These are phyloP conservation scores for Falco concolor DNA, from an alignment of 2,797 vertebrate genomes.

Conservation along the genomic window DNA sequence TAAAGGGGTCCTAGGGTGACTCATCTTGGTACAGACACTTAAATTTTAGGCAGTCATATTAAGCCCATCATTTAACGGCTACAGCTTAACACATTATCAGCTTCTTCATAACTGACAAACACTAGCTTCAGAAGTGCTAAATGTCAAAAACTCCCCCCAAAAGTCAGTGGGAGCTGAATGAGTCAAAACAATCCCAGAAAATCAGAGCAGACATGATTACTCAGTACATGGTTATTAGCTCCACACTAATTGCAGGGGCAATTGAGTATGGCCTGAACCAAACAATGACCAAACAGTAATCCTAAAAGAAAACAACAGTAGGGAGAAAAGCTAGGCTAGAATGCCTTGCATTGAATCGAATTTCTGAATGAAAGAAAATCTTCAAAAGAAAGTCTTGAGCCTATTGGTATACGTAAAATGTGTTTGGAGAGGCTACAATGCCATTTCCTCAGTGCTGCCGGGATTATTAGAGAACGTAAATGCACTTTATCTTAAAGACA, in stretches of 20 bases:
- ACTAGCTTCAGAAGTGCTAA: background rate
- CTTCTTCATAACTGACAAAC: background rate
- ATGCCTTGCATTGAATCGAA: background rate
- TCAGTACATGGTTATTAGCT: constrained; percentile 9
- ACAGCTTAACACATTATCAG: background rate
- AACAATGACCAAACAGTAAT: constrained; percentile 39
- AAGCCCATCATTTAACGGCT: background rate
- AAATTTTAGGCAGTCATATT: background rate
- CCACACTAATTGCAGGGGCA: constrained; percentile 34
- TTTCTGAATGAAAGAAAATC: constrained; percentile 1
- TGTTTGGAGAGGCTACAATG: background rate
- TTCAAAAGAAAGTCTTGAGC: constrained; percentile 20
- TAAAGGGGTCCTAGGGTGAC: background rate
- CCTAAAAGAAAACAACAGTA: constrained; percentile 42
- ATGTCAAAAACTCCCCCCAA: background rate
- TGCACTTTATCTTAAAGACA: background rate
- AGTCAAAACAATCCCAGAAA: background rate
- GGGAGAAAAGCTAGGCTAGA: constrained; percentile 41
- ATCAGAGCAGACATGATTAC: background rate
- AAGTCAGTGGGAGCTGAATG: background rate
- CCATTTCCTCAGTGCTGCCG: background rate
- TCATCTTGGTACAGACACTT: background rate
- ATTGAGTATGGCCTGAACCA: background rate
- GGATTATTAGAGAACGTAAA: background rate
- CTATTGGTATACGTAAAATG: background rate